phyloP scores from a whole-genome alignment of 2,888 invertebrate species.

The Polia nebulosa region DNA sequence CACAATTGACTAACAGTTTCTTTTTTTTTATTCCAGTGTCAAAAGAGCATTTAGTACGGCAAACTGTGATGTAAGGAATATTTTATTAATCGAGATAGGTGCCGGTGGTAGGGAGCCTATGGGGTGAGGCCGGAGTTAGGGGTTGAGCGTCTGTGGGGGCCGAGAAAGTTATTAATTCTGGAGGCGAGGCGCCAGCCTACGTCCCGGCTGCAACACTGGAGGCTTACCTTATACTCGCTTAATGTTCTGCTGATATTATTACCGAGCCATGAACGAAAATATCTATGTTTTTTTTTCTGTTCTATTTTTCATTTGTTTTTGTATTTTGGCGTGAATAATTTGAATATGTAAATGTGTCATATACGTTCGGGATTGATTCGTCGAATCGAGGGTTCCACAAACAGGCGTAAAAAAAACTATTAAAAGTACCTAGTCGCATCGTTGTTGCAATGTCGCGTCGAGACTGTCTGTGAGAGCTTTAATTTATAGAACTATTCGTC shows the following conservation, averaged over 20 bases:
- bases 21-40: slow-evolving; percentile 2
- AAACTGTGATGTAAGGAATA: slow-evolving; percentile 63
- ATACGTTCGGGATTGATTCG: neutral
- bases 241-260: slow-evolving; percentile 87
- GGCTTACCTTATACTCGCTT: slow-evolving; percentile 88
- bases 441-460: neutral
- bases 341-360: neutral
- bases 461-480: neutral
- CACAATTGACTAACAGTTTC: neutral
- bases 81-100: slow-evolving; percentile 74
- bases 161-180: slow-evolving; percentile 90
- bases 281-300: slow-evolving; percentile 22
- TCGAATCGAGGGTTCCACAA: neutral
- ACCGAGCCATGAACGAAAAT: slow-evolving; percentile 71
- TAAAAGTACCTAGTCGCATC: neutral
- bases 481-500: neutral
- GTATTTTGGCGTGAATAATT: slow-evolving; percentile 14
- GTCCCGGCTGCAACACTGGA: slow-evolving; percentile 87
- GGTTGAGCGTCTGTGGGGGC: slow-evolving; percentile 73
- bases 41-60: slow-evolving; percentile 59
- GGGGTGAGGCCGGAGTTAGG: slow-evolving; percentile 71
- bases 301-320: slow-evolving; percentile 28
- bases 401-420: neutral
- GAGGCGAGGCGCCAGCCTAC: slow-evolving; percentile 90
- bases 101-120: slow-evolving; percentile 70